phyloP scores from a whole-genome alignment of 2,888 invertebrate genomes.

The Drosophila conformis region DNA sequence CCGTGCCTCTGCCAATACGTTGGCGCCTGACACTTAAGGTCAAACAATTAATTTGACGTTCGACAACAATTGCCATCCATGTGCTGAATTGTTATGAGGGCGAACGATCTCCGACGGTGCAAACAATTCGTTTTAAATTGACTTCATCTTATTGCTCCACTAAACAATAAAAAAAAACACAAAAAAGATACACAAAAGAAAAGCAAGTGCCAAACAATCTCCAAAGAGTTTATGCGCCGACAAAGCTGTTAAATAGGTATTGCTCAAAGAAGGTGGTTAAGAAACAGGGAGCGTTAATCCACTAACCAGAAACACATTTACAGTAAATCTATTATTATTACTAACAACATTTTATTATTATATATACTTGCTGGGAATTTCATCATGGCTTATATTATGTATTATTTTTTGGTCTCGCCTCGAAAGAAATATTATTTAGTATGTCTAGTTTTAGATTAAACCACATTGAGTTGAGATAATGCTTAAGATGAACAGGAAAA shows the following conservation, averaged over 20 bases:
- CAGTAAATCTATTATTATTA: background rate
- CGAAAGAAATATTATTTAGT: background rate
- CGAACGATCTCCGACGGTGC: slow-evolving; percentile 46
- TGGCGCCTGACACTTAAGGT: slow-evolving; percentile 55
- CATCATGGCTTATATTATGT: no score
- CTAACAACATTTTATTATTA: no score
- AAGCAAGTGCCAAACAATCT: slow-evolving; percentile 39
- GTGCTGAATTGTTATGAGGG: slow-evolving; percentile 49
- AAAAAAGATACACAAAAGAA: slow-evolving; percentile 2
- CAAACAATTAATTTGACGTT: slow-evolving; percentile 65
- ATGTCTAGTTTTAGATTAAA: no score
- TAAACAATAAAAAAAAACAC: background rate
- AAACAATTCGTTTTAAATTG: slow-evolving; percentile 42
- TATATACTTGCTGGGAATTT: no score
- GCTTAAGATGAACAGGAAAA: background rate
- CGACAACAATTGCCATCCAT: slow-evolving; percentile 1
- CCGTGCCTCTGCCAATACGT: slow-evolving; percentile 24
- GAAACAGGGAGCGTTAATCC: background rate
- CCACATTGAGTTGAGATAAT: no score
- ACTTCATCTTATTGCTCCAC: slow-evolving; percentile 24
- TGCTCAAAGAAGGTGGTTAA: background rate
- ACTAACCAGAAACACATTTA: background rate
- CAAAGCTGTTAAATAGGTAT: background rate
- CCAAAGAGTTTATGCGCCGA: slow-evolving; percentile 30
- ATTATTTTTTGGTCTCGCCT: background rate